phyloP scores from a whole-genome alignment of 2,113 vertebrate species.

The Onychostoma macrolepis region DNA sequence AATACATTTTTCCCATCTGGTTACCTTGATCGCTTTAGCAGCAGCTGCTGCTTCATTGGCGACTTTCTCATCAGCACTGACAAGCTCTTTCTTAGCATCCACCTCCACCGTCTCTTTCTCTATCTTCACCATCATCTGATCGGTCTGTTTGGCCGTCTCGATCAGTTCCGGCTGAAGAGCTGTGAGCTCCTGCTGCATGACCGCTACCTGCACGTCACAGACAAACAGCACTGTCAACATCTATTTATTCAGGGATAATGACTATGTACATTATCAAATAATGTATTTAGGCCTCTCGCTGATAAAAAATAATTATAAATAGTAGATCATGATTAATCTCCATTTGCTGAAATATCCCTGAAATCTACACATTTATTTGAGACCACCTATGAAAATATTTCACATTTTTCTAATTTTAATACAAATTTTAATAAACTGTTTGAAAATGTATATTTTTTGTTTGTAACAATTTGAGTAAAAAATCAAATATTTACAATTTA shows the following conservation, averaged over 20 bases:
- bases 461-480: neutral
- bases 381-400: neutral
- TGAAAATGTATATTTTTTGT: neutral
- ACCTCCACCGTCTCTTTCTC: conserved; percentile 86
- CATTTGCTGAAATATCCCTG: neutral
- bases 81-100: conserved; percentile 89
- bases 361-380: neutral
- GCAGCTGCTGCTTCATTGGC: conserved; percentile 86
- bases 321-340: neutral
- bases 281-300: neutral
- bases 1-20: neutral
- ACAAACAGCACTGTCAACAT: neutral
- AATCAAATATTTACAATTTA: neutral
- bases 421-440: no score
- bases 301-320: neutral
- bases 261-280: neutral
- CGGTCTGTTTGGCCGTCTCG: conserved; percentile 85
- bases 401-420: no score
- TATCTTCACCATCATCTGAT: conserved; percentile 88
- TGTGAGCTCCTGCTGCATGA: conserved; percentile 89
- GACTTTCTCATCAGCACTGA: conserved; percentile 87
- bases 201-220: conserved; percentile 77
- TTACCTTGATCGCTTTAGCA: conserved; percentile 88
- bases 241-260: neutral
- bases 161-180: conserved; percentile 90